Evolutionary conservation across 2,888 invertebrate genomes (phyloP).

Genomic region (Lampropteryx suffumata): DNA sequence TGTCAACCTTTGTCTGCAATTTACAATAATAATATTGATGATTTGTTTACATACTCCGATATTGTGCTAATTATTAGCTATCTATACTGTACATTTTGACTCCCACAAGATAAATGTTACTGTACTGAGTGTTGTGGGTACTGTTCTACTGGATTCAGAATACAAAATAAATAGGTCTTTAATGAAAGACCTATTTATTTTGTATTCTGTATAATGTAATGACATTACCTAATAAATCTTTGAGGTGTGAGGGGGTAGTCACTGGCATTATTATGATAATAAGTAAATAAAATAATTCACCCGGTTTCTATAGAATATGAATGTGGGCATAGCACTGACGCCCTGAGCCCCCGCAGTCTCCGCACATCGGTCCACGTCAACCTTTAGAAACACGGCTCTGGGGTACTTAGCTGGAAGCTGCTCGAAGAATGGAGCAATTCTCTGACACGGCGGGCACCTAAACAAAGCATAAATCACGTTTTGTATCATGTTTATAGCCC

Average conservation of each 20-base stretch:
- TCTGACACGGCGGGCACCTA: conserved; percentile 98
- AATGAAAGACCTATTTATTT: too few relatives aligned
- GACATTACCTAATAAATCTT: too few relatives aligned
- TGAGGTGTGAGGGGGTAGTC: too few relatives aligned
- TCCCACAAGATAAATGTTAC: too few relatives aligned
- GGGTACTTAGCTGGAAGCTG: conserved; percentile 94
- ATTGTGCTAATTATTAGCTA: too few relatives aligned
- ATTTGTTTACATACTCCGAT: too few relatives aligned
- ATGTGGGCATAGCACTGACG: conserved; percentile 99
- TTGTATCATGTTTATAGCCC: conserved; percentile 25
- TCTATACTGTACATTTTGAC: too few relatives aligned
- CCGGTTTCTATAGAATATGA: conserved; percentile 95
- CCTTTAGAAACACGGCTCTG: conserved; percentile 94
- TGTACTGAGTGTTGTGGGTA: too few relatives aligned
- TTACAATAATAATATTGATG: not conserved
- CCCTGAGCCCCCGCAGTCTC: conserved; percentile 94
- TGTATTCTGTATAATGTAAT: too few relatives aligned
- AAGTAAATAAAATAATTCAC: conserved; percentile 52
- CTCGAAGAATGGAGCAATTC: conserved; percentile 96
- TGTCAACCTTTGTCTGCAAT: conserved; percentile 89
- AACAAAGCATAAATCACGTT: conserved; percentile 22
- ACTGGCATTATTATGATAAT: too few relatives aligned
- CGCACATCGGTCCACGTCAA: conserved; percentile 96
- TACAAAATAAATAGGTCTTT: too few relatives aligned
- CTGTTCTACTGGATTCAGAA: too few relatives aligned